Percentiles rank a stretch among this genome's conserved stretches.
Conservation (phyloP, 2,888 invertebrate species). For the Caenorhabditis zanzibari region DNA sequence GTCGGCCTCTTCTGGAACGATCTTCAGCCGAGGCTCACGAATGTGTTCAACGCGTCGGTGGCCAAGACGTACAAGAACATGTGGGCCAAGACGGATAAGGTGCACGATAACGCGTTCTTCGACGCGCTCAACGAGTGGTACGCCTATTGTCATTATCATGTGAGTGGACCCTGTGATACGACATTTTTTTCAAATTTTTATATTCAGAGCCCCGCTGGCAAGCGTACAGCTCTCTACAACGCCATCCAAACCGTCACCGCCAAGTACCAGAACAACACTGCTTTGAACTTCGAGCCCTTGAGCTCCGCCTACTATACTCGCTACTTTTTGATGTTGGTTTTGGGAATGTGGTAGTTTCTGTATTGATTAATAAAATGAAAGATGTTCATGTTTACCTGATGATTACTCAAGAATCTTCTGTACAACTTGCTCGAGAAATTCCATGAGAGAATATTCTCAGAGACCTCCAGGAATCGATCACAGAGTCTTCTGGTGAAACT, state of each 20-base stretch:
- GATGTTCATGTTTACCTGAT: constrained; percentile 52
- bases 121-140: constrained; percentile 67
- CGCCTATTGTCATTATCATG: constrained; percentile 64
- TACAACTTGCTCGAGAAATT: constrained; percentile 86
- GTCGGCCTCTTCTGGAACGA: constrained; percentile 62
- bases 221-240: constrained; percentile 63
- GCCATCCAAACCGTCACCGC: constrained; percentile 56
- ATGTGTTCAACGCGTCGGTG: constrained; percentile 44
- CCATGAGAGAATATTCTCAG: constrained; percentile 91
- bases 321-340: constrained; percentile 38
- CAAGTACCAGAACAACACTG: constrained; percentile 59
- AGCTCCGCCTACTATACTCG: constrained; percentile 22
- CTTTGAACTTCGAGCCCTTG: constrained; percentile 40
- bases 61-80: constrained; percentile 57
- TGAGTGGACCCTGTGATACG: too few species aligned
- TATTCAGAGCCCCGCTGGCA: constrained; percentile 61
- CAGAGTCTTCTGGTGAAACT: constrained; percentile 68
- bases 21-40: constrained; percentile 31
- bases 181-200: too few species aligned
- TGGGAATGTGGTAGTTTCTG: constrained; percentile 60
- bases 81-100: constrained; percentile 63
- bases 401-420: constrained; percentile 80
- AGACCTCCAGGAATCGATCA: constrained; percentile 84
- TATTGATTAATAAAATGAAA: too few species aligned
- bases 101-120: constrained; percentile 60